A percentile compares a stretch with the other conserved stretches of the same genome.
Conservation (phyloP, 2,888 invertebrate species). For the Slavum lentiscoides region DNA sequence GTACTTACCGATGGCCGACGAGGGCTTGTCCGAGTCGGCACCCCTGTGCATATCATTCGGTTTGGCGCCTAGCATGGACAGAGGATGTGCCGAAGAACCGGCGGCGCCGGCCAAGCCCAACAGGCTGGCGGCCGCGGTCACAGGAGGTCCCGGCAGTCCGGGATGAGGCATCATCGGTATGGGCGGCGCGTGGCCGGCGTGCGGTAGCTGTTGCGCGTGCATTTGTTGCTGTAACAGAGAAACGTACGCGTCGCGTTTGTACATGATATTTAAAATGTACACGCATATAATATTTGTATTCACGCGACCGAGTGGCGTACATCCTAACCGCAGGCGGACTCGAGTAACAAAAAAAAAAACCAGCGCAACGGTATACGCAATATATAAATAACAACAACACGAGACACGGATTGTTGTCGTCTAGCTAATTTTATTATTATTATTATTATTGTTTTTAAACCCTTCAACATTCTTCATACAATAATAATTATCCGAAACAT, state of each 20-base stretch:
- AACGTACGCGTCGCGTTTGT: neutral
- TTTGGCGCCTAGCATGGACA: constrained; percentile 76
- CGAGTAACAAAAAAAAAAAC: no score
- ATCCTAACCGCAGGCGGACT: no score
- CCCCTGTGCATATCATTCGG: constrained; percentile 77
- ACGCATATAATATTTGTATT: no score
- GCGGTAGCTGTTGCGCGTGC: constrained; percentile 82
- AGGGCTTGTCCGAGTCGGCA: constrained; percentile 68
- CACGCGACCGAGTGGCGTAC: no score
- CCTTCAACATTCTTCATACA: no score
- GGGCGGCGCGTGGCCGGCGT: constrained; percentile 68
- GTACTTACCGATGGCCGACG: constrained; percentile 48
- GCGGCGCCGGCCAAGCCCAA: constrained; percentile 62
- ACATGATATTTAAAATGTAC: neutral
- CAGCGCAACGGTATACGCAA: no score
- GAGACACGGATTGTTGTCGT: no score
- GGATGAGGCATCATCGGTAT: constrained; percentile 72
- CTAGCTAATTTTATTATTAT: no score
- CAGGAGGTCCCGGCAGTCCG: constrained; percentile 65
- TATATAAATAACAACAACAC: no score
- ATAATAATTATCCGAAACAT: no score
- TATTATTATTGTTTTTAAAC: no score
- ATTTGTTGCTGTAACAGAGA: constrained; percentile 76
- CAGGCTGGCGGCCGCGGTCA: constrained; percentile 62
- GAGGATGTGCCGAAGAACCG: constrained; percentile 73